Evolutionary conservation across 2,113 vertebrate species (phyloP).

Genomic region (Nannobrachium achirus): DNA sequence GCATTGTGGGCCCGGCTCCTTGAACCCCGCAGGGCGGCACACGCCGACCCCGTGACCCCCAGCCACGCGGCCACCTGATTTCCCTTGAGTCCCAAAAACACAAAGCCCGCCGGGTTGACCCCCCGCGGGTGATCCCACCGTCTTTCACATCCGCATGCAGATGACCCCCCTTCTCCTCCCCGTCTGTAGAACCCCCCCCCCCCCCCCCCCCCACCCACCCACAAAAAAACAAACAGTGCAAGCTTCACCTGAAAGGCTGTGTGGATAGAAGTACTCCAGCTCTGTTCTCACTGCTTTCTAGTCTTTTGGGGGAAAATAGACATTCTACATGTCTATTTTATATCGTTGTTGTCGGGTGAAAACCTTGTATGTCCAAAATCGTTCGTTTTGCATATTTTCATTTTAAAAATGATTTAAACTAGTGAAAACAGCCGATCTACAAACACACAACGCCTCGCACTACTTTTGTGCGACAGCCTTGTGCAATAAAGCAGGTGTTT

Average conservation of each 20-base stretch:
- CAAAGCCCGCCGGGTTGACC: slow-evolving; percentile 57
- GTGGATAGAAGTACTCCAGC: background rate
- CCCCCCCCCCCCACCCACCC: too few relatives aligned
- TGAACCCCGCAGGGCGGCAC: slow-evolving; percentile 50
- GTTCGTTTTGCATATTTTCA: too few relatives aligned
- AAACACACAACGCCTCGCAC: too few relatives aligned
- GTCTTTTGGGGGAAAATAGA: too few relatives aligned
- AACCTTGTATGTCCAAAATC: too few relatives aligned
- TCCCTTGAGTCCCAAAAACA: slow-evolving; percentile 70
- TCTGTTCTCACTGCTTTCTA: too few relatives aligned
- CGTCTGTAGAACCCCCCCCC: slow-evolving; percentile 1
- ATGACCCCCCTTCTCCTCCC: slow-evolving; percentile 19
- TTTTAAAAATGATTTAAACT: too few relatives aligned
- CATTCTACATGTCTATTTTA: background rate
- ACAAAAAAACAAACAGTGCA: background rate
- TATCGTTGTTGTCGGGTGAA: too few relatives aligned
- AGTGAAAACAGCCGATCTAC: too few relatives aligned
- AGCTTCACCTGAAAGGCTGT: too few relatives aligned
- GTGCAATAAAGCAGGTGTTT: too few relatives aligned
- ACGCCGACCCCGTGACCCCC: slow-evolving; percentile 39
- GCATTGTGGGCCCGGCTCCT: slow-evolving; percentile 45
- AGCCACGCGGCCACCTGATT: slow-evolving; percentile 60
- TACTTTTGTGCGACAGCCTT: too few relatives aligned
- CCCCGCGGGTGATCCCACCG: slow-evolving; percentile 29
- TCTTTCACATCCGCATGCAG: slow-evolving; percentile 34